A percentile compares a stretch with the other conserved stretches of the same genome.
phyloP scores from a whole-genome alignment of 2,888 invertebrate genomes.

The Cheilosia urbana region DNA sequence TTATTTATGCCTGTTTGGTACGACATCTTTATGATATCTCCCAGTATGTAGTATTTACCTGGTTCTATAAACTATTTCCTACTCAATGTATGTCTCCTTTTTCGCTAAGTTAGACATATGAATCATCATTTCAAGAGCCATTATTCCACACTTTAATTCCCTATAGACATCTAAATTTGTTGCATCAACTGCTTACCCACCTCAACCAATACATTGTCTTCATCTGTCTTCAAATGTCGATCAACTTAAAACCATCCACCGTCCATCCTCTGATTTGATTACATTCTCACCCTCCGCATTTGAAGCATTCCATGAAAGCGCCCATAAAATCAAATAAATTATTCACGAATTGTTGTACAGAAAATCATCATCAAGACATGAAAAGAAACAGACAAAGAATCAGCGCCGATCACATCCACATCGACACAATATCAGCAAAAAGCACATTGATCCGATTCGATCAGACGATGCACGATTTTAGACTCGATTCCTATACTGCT shows the following conservation, averaged over 20 bases:
- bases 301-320: background rate
- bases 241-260: slow-evolving; percentile 8
- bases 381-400: background rate
- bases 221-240: background rate
- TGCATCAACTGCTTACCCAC: no score
- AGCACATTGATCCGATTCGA: slow-evolving; percentile 47
- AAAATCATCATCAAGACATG: slow-evolving; percentile 4
- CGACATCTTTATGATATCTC: no score
- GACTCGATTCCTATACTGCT: slow-evolving; percentile 41
- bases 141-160: no score
- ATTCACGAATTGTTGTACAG: slow-evolving; percentile 14
- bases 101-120: no score
- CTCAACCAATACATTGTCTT: background rate
- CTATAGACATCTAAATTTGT: no score
- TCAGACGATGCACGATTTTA: slow-evolving; percentile 44
- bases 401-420: slow-evolving; percentile 9
- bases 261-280: background rate
- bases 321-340: slow-evolving; percentile 36
- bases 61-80: no score
- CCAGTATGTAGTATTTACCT: no score
- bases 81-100: no score
- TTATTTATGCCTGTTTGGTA: no score
- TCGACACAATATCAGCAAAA: slow-evolving; percentile 23
- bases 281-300: background rate
- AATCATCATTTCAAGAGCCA: no score